Conservation (phyloP, 2,113 vertebrate genomes). For the Vidua macroura region DNA sequence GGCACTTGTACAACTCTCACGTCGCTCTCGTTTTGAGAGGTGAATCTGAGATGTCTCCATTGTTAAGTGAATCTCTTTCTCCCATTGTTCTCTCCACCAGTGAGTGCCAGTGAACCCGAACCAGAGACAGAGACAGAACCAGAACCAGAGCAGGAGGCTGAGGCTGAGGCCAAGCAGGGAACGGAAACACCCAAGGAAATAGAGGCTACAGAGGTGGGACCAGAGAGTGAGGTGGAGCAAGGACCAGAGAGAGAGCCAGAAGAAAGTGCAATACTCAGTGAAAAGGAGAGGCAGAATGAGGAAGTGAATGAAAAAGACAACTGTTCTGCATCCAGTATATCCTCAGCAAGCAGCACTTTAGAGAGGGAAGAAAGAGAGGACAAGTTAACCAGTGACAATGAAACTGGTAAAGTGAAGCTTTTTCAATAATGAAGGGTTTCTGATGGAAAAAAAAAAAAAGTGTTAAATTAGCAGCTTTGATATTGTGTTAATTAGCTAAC, state of each 20-base stretch:
- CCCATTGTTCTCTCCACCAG: slow-evolving; percentile 72
- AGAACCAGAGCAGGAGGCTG: slow-evolving; percentile 59
- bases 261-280: slow-evolving; percentile 85
- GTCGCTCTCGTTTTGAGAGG: background rate
- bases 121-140: slow-evolving; percentile 66
- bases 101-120: slow-evolving; percentile 73
- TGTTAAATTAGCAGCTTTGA: background rate
- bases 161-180: slow-evolving; percentile 60
- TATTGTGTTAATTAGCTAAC: background rate
- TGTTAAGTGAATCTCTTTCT: slow-evolving; percentile 61
- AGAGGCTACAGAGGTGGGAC: slow-evolving; percentile 49
- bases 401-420: slow-evolving; percentile 79
- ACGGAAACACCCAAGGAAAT: slow-evolving; percentile 64
- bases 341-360: slow-evolving; percentile 95
- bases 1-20: background rate
- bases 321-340: slow-evolving; percentile 98
- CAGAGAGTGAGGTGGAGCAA: slow-evolving; percentile 76
- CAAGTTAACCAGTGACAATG: slow-evolving; percentile 81
- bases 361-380: slow-evolving; percentile 95
- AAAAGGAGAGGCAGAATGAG: slow-evolving; percentile 96
- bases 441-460: background rate
- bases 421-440: slow-evolving; percentile 29
- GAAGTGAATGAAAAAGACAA: slow-evolving; percentile 98
- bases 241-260: slow-evolving; percentile 80
- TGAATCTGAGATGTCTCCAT: background rate